Percentiles rank a stretch among this genome's conserved stretches.
phyloP scores from a whole-genome alignment of 2,888 invertebrate genomes.

The Torymus tubicola region DNA sequence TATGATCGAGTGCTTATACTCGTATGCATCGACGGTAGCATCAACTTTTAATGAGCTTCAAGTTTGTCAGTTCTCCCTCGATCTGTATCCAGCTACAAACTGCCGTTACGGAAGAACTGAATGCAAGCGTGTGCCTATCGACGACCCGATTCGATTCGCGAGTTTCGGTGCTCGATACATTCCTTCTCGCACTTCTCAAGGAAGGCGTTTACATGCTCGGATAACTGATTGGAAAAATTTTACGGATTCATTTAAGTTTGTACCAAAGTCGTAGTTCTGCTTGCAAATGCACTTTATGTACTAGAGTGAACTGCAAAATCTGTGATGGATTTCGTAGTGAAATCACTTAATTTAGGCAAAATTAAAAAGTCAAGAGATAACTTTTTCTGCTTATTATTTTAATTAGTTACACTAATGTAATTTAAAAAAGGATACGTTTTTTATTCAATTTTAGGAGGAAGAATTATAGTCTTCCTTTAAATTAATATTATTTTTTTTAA shows the following conservation, averaged over 20 bases:
- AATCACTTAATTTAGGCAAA: too few relatives aligned
- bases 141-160: neutral
- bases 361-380: neutral
- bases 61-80: constrained; percentile 60
- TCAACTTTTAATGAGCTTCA: constrained; percentile 67
- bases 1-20: neutral
- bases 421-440: too few relatives aligned
- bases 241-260: constrained; percentile 30
- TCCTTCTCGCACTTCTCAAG: constrained; percentile 18
- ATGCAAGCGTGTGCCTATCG: neutral
- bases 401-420: too few relatives aligned
- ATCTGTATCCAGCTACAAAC: constrained; percentile 24
- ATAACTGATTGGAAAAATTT: constrained; percentile 22
- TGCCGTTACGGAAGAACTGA: constrained; percentile 36
- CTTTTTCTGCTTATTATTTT: too few relatives aligned
- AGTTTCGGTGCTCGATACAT: constrained; percentile 60
- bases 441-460: too few relatives aligned
- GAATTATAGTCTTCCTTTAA: too few relatives aligned
- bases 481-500: too few relatives aligned
- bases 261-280: neutral
- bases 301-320: too few relatives aligned
- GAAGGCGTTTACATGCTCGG: neutral
- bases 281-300: neutral
- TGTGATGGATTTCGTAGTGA: too few relatives aligned
- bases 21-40: constrained; percentile 45